Percentiles rank a stretch among this genome's conserved stretches.
phyloP scores from a whole-genome alignment of 2,888 invertebrate genomes.

The Tinea pellionella region DNA sequence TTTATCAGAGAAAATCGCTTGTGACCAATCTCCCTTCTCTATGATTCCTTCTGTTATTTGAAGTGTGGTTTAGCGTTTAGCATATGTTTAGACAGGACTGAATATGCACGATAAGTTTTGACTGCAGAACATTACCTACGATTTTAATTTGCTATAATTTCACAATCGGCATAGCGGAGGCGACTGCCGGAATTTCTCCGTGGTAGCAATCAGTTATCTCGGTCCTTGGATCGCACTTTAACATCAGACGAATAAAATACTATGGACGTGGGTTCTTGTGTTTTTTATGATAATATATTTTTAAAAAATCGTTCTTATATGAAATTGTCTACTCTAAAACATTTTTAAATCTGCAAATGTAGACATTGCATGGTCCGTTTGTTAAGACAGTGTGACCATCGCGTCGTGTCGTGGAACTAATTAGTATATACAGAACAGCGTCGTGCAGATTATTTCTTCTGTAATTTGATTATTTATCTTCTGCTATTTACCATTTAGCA shows the following conservation, averaged over 20 bases:
- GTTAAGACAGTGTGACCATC: not conserved
- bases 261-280: too few species aligned
- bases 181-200: too few species aligned
- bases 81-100: too few species aligned
- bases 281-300: too few species aligned
- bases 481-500: not conserved
- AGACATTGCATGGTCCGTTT: not conserved
- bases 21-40: not conserved
- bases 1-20: slow-evolving; percentile 12
- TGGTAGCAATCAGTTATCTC: too few species aligned
- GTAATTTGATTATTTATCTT: slow-evolving; percentile 1
- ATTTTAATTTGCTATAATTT: too few species aligned
- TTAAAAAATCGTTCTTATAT: too few species aligned
- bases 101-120: too few species aligned
- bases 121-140: too few species aligned
- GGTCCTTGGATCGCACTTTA: too few species aligned
- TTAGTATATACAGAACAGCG: not conserved
- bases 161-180: too few species aligned
- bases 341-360: not conserved
- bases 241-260: too few species aligned
- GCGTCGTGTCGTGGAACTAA: not conserved
- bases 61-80: not conserved
- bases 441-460: not conserved
- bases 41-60: slow-evolving; percentile 3
- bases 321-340: not conserved